These are phyloP conservation scores for Carapus acus DNA, from an alignment of 2,797 vertebrate species.

Conservation along the genomic window DNA sequence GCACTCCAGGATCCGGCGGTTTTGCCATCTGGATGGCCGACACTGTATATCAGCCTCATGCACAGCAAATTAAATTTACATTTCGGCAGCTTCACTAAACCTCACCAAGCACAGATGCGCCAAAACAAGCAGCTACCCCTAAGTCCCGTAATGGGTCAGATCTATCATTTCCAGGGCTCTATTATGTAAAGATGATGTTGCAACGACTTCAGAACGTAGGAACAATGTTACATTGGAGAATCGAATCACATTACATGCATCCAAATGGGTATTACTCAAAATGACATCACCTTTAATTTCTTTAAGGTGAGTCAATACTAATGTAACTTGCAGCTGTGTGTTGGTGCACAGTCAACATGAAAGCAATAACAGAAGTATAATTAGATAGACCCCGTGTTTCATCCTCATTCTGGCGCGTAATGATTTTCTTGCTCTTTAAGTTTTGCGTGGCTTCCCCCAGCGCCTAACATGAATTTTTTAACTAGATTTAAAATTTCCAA, in stretches of 20 bases:
- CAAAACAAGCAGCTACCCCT: slow-evolving; percentile 53
- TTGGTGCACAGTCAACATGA: slow-evolving; percentile 46
- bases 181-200: slow-evolving; percentile 65
- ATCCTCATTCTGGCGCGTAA: slow-evolving; percentile 36
- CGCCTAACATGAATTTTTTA: slow-evolving; percentile 2
- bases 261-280: slow-evolving; percentile 63
- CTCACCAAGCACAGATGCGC: slow-evolving; percentile 61
- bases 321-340: slow-evolving; percentile 57
- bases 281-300: slow-evolving; percentile 67
- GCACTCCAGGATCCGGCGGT: slow-evolving; percentile 68
- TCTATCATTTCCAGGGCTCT: slow-evolving; percentile 63
- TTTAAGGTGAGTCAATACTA: slow-evolving; percentile 61
- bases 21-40: slow-evolving; percentile 71
- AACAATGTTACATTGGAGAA: slow-evolving; percentile 60
- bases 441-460: not conserved
- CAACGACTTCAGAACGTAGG: slow-evolving; percentile 56
- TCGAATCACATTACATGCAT: slow-evolving; percentile 60
- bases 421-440: slow-evolving; percentile 6
- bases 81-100: slow-evolving; percentile 70
- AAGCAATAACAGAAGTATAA: slow-evolving; percentile 44
- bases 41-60: slow-evolving; percentile 74
- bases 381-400: slow-evolving; percentile 45
- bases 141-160: slow-evolving; percentile 62
- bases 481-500: slow-evolving; percentile 5
- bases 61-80: slow-evolving; percentile 81